phyloP scores from a whole-genome alignment of 1,140 invertebrate genomes.

The Campoletis sonorensis region DNA sequence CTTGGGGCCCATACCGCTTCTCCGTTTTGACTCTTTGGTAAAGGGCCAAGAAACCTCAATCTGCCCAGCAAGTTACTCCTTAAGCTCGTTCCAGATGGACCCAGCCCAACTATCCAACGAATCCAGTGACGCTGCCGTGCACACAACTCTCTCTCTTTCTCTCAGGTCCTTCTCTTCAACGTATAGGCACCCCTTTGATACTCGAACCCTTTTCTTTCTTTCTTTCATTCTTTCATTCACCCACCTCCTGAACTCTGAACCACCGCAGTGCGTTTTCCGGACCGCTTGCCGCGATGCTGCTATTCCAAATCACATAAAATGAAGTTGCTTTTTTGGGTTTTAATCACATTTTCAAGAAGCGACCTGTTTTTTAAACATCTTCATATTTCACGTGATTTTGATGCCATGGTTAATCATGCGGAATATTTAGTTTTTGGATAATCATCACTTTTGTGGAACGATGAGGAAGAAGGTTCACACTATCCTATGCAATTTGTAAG shows the following conservation, averaged over 20 bases:
- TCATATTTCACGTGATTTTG: conserved; percentile 63
- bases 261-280: conserved; percentile 10
- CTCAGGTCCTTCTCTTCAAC: conserved; percentile 8
- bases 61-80: conserved; percentile 64
- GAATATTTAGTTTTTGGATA: conserved; percentile 33
- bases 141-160: conserved; percentile 17
- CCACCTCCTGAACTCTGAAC: neutral
- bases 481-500: conserved; percentile 74
- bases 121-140: conserved; percentile 37
- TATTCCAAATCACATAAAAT: neutral
- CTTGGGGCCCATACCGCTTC: conserved; percentile 29
- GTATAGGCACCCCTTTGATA: conserved; percentile 35
- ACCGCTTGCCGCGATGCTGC: neutral
- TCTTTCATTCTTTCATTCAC: neutral
- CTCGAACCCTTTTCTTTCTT: conserved; percentile 26
- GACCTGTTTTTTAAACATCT: too few relatives aligned
- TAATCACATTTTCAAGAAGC: too few relatives aligned
- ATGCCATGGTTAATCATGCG: conserved; percentile 64
- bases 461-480: conserved; percentile 56
- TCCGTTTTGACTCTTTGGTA: conserved; percentile 67
- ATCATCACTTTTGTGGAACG: conserved; percentile 43
- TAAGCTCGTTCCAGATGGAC: conserved; percentile 70
- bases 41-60: conserved; percentile 73
- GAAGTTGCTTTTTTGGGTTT: neutral
- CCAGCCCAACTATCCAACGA: conserved; percentile 55